Base-by-base conservation (phyloP, 2,797 vertebrate genomes). In the Poeciliopsis paucimaculata region DNA sequence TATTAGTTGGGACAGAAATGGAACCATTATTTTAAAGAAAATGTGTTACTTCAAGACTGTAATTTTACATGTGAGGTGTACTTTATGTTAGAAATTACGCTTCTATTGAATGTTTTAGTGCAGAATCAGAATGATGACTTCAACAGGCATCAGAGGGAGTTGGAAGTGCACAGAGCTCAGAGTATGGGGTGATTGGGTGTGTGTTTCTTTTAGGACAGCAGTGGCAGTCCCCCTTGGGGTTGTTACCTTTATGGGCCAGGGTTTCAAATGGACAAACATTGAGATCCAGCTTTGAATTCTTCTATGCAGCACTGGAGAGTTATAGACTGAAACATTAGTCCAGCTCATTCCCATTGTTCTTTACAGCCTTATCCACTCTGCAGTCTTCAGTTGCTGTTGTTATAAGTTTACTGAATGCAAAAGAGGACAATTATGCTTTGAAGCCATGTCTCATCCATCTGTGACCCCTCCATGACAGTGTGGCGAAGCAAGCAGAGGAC, bases 181-280 rank as follows among this genome's bases (percentile, higher is more conserved):
- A 74, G 80, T 85, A 89, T 84, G 81, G 82, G 78, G 45, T 77
- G 80, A 87, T 73, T 62, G 79, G 76, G 83, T 80, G 83, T 89
- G 82, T 84, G 89, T 90, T 91, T 90, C 82, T 79, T 82, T 79
- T 64, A 82, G 85, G 82, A 77, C 70, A 26, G 79, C 82, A 78
- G 82, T 76, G 74, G 77, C 60, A 75, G 83, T 75, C 79, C 85
- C 87, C 82, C 55, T 57, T 72, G 79, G 84, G 84, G 81, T 81
- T 82, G 89, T 84, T 82, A 62, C 82, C 46, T 88, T 81, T 72
- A 79, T 43, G 88, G 90, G 84, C 88, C 91, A 86, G 75, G 81
- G 82, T 66, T 84, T 88, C 89, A 82, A 76, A 82, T 78, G 85
- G 86, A 85, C 84, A 73, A 74, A 76, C 77, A 81, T 80, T 78